These are phyloP conservation scores for Agrochola litura DNA, from an alignment of 2,888 invertebrate species.

Conservation along the genomic window DNA sequence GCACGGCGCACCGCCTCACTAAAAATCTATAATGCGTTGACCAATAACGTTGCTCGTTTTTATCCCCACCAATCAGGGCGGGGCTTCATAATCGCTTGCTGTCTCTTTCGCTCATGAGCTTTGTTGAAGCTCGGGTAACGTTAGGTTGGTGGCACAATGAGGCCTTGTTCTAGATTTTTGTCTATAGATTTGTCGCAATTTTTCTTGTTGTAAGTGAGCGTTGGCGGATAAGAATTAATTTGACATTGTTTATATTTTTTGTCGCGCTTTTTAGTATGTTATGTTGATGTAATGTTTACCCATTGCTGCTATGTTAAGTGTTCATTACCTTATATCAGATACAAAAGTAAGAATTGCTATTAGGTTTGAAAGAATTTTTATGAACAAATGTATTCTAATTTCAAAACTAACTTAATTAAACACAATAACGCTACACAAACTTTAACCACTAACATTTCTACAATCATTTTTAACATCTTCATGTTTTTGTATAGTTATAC, in stretches of 20 bases:
- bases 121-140: conserved; percentile 76
- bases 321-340: conserved; percentile 5
- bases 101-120: conserved; percentile 85
- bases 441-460: background rate
- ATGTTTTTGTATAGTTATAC: background rate
- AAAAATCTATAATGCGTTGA: conserved; percentile 87
- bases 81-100: conserved; percentile 77
- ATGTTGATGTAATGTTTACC: conserved; percentile 21
- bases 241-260: conserved; percentile 55
- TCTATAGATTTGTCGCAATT: conserved; percentile 54
- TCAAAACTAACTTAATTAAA: background rate
- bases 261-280: conserved; percentile 3
- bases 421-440: background rate
- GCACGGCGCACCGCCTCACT: conserved; percentile 76
- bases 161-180: conserved; percentile 59
- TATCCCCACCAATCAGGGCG: conserved; percentile 87
- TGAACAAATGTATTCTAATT: background rate
- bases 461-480: background rate
- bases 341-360: background rate
- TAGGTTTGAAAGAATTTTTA: background rate
- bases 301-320: conserved; percentile 1
- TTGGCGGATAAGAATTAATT: conserved; percentile 59
- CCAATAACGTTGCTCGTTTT: conserved; percentile 83
- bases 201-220: conserved; percentile 48
- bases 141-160: conserved; percentile 74